Conservation (phyloP, 2,113 vertebrate species). For the Formicarius rufipectus region DNA sequence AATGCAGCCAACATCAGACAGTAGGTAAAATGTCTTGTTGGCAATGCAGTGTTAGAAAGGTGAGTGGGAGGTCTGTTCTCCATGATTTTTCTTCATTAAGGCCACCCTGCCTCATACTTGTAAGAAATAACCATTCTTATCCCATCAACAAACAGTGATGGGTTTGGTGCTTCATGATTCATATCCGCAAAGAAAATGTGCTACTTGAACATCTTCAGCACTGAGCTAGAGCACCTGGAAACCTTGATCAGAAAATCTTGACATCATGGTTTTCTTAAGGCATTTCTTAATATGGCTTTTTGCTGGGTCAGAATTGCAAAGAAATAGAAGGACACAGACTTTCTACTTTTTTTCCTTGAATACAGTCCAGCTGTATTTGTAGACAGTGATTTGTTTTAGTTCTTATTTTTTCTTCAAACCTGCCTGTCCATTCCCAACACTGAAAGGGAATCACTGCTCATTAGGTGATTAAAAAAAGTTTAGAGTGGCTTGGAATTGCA, state of each 20-base stretch:
- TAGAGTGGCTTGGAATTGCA: slow-evolving; percentile 18
- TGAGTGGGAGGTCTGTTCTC: neutral
- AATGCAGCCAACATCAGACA: neutral
- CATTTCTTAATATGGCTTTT: neutral
- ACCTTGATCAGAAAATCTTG: neutral
- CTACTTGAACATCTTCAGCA: neutral
- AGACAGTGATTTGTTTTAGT: neutral
- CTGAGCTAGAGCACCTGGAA: neutral
- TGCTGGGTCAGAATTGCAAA: neutral
- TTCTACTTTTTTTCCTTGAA: neutral
- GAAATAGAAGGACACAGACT: neutral
- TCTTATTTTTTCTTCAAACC: neutral
- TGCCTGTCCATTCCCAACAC: neutral
- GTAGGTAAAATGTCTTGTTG: neutral
- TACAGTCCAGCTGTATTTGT: neutral
- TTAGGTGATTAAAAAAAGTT: slow-evolving; percentile 42
- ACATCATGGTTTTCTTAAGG: neutral
- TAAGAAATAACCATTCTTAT: neutral
- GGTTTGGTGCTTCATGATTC: neutral
- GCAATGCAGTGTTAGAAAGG: neutral
- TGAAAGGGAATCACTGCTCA: slow-evolving; percentile 15
- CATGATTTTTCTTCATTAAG: neutral
- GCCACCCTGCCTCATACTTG: neutral
- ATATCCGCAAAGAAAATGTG: neutral
- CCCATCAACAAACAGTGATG: neutral